A percentile compares a stretch with the other conserved stretches of the same genome.
phyloP scores from a whole-genome alignment of 2,797 vertebrate species.

The Ceryle rudis region DNA sequence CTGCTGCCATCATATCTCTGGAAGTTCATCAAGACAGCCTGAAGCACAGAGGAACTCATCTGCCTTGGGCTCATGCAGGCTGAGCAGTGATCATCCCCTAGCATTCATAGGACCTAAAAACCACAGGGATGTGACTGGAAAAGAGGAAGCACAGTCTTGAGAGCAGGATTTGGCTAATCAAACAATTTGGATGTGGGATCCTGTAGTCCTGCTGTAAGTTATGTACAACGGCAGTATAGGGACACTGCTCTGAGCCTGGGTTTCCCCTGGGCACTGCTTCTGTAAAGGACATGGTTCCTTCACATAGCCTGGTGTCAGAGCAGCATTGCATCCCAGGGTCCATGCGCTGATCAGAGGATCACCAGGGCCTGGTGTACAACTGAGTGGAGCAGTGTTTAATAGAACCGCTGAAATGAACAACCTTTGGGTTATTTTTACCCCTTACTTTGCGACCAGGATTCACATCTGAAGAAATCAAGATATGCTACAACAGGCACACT shows the following conservation, averaged over 20 bases:
- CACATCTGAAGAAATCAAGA: background rate
- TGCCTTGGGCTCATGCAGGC: background rate
- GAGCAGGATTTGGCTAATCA: background rate
- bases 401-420: background rate
- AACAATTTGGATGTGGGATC: background rate
- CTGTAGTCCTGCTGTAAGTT: background rate
- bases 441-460: background rate
- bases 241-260: background rate
- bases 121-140: background rate
- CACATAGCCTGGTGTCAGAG: background rate
- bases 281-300: background rate
- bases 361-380: no score
- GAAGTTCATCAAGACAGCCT: background rate
- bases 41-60: background rate
- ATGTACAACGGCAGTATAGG: background rate
- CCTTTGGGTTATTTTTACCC: background rate
- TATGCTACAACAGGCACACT: accelerated
- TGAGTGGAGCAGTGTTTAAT: no score
- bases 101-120: background rate
- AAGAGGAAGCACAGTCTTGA: background rate
- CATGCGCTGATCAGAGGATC: background rate
- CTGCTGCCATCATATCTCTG: background rate
- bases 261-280: background rate
- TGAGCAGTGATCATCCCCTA: background rate
- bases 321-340: background rate